These are phyloP conservation scores for Catharus ustulatus DNA, from an alignment of 2,797 vertebrate genomes.

Conservation along the genomic window DNA sequence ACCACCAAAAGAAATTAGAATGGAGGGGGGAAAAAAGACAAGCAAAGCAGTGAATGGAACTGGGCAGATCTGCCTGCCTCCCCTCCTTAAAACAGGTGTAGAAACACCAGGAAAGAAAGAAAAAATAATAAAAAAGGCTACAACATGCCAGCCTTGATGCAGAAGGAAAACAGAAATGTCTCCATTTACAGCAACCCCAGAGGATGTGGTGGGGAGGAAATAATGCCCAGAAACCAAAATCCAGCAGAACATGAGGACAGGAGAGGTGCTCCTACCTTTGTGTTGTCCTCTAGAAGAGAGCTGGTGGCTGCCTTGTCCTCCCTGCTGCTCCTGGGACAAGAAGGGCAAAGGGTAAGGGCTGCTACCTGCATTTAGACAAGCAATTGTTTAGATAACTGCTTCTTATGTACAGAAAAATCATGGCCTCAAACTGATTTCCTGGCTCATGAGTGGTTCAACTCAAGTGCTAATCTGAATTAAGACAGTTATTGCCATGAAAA, in stretches of 20 bases:
- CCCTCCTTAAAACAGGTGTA: neutral
- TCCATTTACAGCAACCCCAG: neutral
- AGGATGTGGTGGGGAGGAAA: neutral
- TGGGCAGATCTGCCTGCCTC: neutral
- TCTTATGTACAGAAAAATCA: accelerated
- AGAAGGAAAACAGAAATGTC: neutral
- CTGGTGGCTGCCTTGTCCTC: neutral
- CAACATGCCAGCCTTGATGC: neutral
- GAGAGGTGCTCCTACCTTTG: neutral
- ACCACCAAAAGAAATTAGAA: neutral
- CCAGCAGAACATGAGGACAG: neutral
- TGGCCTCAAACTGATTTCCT: neutral
- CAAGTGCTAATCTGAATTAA: neutral
- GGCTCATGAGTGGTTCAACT: neutral
- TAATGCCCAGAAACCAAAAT: neutral
- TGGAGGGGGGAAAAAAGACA: neutral
- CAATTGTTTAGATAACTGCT: neutral
- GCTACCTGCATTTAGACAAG: neutral
- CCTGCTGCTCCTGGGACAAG: neutral
- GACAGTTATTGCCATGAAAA: neutral
- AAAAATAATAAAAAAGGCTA: neutral
- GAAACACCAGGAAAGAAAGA: neutral
- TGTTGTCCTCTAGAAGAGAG: neutral
- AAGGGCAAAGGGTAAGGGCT: neutral
- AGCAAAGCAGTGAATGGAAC: neutral